phyloP scores from a whole-genome alignment of 2,888 invertebrate species.

The Apamea monoglypha region DNA sequence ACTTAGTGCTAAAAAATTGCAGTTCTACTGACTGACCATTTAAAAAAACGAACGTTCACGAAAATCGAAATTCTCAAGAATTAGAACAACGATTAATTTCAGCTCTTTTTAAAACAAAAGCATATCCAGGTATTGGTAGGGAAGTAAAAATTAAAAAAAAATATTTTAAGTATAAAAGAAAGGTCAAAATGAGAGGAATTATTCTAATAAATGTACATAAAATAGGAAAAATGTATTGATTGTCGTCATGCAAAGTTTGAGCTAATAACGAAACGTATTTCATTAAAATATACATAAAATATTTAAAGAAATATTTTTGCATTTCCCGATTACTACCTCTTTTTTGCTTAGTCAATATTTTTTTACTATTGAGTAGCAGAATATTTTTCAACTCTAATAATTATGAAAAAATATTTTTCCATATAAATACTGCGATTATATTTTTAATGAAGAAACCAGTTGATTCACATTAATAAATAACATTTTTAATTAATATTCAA shows the following conservation, averaged over 20 bases:
- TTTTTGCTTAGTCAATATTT: conserved; percentile 59
- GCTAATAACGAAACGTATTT: conserved; percentile 64
- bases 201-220: conserved; percentile 88
- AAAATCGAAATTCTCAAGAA: conserved; percentile 1
- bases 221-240: conserved; percentile 78
- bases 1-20: not conserved
- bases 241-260: conserved; percentile 76
- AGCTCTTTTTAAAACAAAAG: conserved; percentile 72
- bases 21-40: not conserved
- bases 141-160: conserved; percentile 76
- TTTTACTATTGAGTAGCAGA: conserved; percentile 39
- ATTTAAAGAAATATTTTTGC: conserved; percentile 65
- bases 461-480: conserved; percentile 19
- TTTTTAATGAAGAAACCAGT: conserved; percentile 37
- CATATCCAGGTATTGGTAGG: conserved; percentile 86
- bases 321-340: conserved; percentile 73
- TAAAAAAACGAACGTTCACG: not conserved
- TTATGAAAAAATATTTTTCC: conserved; percentile 49
- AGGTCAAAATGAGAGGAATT: conserved; percentile 90
- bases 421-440: conserved; percentile 38
- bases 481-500: not conserved
- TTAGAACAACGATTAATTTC: conserved; percentile 52
- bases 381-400: conserved; percentile 35
- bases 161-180: conserved; percentile 84
- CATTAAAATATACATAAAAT: conserved; percentile 47